Percentiles rank a stretch among this genome's conserved stretches.
Conservation (phyloP, 2,113 vertebrate species). For the Pelusios castaneus region DNA sequence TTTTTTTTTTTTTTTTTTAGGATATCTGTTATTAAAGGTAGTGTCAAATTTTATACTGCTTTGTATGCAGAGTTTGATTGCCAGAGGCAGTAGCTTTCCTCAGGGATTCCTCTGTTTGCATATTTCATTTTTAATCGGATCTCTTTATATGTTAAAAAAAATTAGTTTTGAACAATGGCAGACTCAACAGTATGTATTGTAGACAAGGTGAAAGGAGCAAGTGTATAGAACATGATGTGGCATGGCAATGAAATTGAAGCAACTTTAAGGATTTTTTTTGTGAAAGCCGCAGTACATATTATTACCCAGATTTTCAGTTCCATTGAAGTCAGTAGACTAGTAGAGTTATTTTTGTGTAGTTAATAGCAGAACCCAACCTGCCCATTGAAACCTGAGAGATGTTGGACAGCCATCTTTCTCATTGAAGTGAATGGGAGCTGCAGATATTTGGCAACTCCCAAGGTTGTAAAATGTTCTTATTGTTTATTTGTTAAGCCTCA, state of each 20-base stretch:
- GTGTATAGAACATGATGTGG: neutral
- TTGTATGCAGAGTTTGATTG: neutral
- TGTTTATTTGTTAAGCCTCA: constrained; percentile 32
- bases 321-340: neutral
- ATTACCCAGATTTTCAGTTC: neutral
- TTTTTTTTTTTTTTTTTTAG: neutral
- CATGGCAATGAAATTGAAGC: neutral
- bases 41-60: neutral
- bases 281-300: neutral
- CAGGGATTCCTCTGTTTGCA: constrained; percentile 1
- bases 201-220: neutral
- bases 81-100: constrained; percentile 16
- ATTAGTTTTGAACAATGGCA: neutral
- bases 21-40: neutral
- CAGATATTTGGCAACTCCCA: constrained; percentile 1
- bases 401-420: neutral
- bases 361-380: neutral
- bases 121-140: constrained; percentile 49
- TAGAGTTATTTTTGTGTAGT: neutral
- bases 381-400: neutral
- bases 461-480: neutral
- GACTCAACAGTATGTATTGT: neutral
- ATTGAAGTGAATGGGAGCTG: neutral
- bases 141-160: constrained; percentile 26
- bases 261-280: neutral